These are phyloP conservation scores for Rhodinocichla rosea DNA, from an alignment of 2,113 vertebrate genomes.

Conservation along the genomic window DNA sequence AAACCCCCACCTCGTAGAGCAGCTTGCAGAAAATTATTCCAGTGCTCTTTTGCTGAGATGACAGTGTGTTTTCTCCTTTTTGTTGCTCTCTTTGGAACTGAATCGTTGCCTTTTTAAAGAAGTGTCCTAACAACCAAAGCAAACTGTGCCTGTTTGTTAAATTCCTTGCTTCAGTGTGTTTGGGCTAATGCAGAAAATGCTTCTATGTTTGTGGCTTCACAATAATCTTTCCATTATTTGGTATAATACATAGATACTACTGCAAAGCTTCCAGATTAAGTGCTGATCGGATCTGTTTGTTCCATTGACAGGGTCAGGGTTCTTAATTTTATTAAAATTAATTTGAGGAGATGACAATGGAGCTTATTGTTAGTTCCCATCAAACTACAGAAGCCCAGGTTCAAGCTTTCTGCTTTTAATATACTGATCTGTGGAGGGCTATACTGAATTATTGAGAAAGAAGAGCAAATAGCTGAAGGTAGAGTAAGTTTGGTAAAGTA, in stretches of 20 bases:
- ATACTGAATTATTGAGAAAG: not conserved
- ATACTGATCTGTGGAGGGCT: not conserved
- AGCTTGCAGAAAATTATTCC: not conserved
- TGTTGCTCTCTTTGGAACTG: not conserved
- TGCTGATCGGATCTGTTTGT: not conserved
- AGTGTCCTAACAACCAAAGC: not conserved
- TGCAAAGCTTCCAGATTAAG: not conserved
- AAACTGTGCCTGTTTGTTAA: not conserved
- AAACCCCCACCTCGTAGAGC: not conserved
- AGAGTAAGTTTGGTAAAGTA: not conserved
- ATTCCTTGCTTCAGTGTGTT: not conserved
- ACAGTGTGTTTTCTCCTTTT: not conserved
- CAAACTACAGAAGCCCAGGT: not conserved
- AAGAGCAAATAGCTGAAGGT: not conserved
- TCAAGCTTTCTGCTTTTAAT: not conserved
- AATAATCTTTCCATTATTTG: not conserved
- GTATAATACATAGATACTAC: not conserved
- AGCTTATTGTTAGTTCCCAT: not conserved
- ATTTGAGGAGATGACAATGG: not conserved
- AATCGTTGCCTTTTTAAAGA: not conserved
- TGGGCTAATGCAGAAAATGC: not conserved
- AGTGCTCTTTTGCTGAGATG: not conserved
- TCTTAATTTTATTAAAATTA: not conserved
- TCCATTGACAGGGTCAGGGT: not conserved
- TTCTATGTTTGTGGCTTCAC: not conserved